A percentile compares a stretch with the other conserved stretches of the same genome.
Evolutionary conservation across 1,140 invertebrate species (phyloP).

Genomic region (Ceratitis capitata): DNA sequence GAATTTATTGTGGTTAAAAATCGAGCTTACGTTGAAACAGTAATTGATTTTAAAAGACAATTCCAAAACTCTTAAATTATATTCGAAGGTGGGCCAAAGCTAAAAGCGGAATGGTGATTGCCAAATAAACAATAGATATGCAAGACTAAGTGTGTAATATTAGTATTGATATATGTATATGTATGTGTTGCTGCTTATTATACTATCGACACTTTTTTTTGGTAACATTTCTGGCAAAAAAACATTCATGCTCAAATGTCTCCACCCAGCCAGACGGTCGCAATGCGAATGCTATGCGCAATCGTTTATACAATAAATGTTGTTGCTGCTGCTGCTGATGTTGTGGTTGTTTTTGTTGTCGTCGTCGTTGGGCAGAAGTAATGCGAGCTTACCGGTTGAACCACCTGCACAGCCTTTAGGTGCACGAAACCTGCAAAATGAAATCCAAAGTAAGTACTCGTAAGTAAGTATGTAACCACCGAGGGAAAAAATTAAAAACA

Average conservation of each 20-base stretch:
- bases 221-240: background rate
- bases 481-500: conserved; percentile 2
- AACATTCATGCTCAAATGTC: background rate
- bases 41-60: no score
- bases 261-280: conserved; percentile 29
- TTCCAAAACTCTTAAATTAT: no score
- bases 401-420: conserved; percentile 45
- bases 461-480: background rate
- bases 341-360: no score
- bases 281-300: background rate
- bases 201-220: background rate
- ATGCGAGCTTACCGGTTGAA: conserved; percentile 20
- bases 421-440: background rate
- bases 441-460: background rate
- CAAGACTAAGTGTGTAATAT: no score
- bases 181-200: no score
- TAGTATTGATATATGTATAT: no score
- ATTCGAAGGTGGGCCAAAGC: no score
- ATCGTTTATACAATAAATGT: background rate
- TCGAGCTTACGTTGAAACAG: no score
- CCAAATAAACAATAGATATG: no score
- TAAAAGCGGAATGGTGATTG: no score
- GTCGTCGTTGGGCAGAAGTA: background rate
- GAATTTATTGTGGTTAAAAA: no score
- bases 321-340: background rate